These are phyloP conservation scores for Rhincodon typus DNA, from an alignment of 2,797 vertebrate species.

Conservation along the genomic window DNA sequence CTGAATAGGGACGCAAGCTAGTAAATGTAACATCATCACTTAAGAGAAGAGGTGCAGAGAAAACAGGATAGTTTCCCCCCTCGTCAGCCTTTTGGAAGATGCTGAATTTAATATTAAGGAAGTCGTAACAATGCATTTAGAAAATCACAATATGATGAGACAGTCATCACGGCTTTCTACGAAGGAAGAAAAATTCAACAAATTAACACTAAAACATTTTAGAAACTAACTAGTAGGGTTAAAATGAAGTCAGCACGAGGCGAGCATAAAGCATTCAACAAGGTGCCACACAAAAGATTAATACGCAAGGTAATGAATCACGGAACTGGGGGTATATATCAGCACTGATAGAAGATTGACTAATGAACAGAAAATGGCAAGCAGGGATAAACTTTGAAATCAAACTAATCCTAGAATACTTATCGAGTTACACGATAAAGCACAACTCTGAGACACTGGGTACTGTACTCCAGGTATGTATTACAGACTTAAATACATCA, in stretches of 20 bases:
- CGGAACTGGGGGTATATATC: not conserved
- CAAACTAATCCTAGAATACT: slow-evolving; percentile 41
- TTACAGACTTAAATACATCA: slow-evolving; percentile 40
- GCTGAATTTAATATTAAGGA: not conserved
- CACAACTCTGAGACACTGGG: slow-evolving; percentile 41
- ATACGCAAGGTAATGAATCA: not conserved
- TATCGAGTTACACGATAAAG: slow-evolving; percentile 42
- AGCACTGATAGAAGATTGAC: not conserved
- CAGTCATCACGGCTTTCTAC: not conserved
- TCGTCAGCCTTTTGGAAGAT: not conserved
- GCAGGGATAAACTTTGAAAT: slow-evolving; percentile 42
- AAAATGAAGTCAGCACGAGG: not conserved
- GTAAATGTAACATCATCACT: not conserved
- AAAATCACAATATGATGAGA: not conserved
- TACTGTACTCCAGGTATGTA: slow-evolving; percentile 38
- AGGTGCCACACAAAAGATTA: not conserved
- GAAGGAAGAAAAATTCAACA: not conserved
- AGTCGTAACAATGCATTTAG: not conserved
- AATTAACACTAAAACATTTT: not conserved
- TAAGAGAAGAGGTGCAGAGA: not conserved
- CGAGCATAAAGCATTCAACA: not conserved
- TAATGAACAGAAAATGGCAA: not conserved
- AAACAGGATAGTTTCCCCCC: not conserved
- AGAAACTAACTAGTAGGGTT: not conserved
- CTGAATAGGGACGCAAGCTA: not conserved